Conservation (phyloP, 2,888 invertebrate species). For the Macrophya alboannulata region DNA sequence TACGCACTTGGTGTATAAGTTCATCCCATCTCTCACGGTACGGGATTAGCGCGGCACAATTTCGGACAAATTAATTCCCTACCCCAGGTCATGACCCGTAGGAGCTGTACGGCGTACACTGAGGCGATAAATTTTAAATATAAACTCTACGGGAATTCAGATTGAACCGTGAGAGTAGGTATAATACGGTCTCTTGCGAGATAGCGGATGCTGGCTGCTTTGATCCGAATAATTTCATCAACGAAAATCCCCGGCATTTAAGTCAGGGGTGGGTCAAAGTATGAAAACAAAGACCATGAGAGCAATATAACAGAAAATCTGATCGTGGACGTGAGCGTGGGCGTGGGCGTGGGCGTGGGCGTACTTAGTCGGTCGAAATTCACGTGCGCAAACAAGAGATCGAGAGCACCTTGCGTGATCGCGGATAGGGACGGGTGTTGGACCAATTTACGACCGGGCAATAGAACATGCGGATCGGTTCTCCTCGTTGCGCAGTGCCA, state of each 20-base stretch:
- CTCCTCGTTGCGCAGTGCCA: neutral
- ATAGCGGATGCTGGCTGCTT: neutral
- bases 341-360: neutral
- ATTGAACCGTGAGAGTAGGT: neutral
- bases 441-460: neutral
- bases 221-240: neutral
- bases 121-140: slow-evolving; percentile 5
- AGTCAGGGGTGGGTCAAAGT: neutral
- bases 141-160: neutral
- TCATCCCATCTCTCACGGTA: slow-evolving; percentile 27
- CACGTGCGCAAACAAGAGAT: neutral
- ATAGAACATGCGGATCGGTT: slow-evolving; percentile 23
- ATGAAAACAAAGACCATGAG: neutral
- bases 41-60: slow-evolving; percentile 27
- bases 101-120: neutral
- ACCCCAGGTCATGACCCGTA: slow-evolving; percentile 24
- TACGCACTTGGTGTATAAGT: slow-evolving; percentile 28
- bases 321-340: too few relatives aligned
- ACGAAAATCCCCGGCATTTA: neutral
- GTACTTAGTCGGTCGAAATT: neutral
- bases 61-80: slow-evolving; percentile 38
- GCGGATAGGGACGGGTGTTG: neutral
- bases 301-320: neutral
- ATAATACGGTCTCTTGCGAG: neutral
- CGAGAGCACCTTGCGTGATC: neutral